Base-by-base conservation (phyloP, 2,797 vertebrate genomes). In the Anguilla megastoma region DNA sequence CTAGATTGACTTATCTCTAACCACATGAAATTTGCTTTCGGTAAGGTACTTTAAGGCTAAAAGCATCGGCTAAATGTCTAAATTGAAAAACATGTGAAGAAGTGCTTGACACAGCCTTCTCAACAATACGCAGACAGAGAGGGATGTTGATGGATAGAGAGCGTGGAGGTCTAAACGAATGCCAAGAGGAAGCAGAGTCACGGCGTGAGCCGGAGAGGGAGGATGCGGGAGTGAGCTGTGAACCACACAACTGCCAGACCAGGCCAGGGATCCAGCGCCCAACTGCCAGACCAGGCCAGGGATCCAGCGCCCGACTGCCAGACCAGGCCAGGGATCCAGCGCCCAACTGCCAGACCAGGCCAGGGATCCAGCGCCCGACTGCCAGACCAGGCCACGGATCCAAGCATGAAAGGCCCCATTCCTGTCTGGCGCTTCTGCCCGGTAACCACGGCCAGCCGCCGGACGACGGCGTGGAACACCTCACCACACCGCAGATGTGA, bases 401-500 rank as follows among this genome's bases (percentile, higher is more conserved):
- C 36, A 41, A 41, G 36, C 36, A n/a, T n/a, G 21, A 66, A n/a
- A 66, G 63, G 18, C 63, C 66, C 9, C 7, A 71, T 27, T 71
- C 83, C 48, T 12, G 83, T 84, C 21, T 52, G 50, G 14, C 0
- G 36, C 2, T 58, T 69, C 36, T 8, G 12, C 92, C 91, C 90
- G 88, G 91, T 89, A 85, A 92, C 88, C 82, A 36, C 84, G 88
- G 87, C 87, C 9, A 88, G 89, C 93, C 90, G 91, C 91, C 90
- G 48, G 89, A 87, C 87, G 90, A 91, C 89, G 92, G 87, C 6
- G 89, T 89, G 94, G 93, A 94, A 94, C 94, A 88, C 83, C 86
- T 88, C 89, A 82, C 56, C 88, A 91, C 93, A 91, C 93, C 91
- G 92, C 90, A 91, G 91, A 90, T 90, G 91, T 95, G 94, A 95